Evolutionary conservation across 2,797 vertebrate species (phyloP), one percentile per base, ranked within the genome.

Genomic region (Hippopotamyrus pictus): DNA sequence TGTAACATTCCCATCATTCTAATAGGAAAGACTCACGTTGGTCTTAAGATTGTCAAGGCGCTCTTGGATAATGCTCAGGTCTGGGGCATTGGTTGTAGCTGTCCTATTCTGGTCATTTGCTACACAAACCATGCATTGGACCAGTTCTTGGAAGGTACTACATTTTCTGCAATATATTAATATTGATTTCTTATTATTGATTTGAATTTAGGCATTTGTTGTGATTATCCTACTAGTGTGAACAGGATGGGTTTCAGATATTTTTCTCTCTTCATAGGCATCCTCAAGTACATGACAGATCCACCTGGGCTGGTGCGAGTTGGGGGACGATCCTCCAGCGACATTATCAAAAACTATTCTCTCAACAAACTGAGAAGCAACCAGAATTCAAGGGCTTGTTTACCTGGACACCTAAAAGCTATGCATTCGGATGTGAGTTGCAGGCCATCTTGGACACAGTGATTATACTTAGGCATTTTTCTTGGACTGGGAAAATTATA

Each of bases 41-140:
- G 92, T 46, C 85, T 93, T 25, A 93, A 93, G 86, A 90, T 91
- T 76, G 90, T 91, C 65, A 62, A 92, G 57, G 48, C 89, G 50
- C 90, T 93, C 17, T 88, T 93, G 29, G 82, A 59, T 69, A 92
- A 93, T 62, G 41, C 37, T 1, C 0, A 62, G 0, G 29, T 90
- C 44, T 93, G 92, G 92, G 65, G 88, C 1, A 44, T 51, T 50
- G 17, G 0, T 12, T 54, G 29, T 9, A 8, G 44, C 12, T 53
- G n/a, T 44, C 92, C 92, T 29, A 91, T 93, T 11, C 86, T 92
- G 79, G 82, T 93, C 50, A 92, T 93, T 19, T 93, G 92, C 79
- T 93, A 92, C 83, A 93, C 92, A 50, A 93, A 93, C 84, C 92
- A 93, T 89, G 92, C 92, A 41, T 86, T 93, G 79, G 92, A 93